phyloP scores from a whole-genome alignment of 2,888 invertebrate species.

The Leptothorax acervorum region DNA sequence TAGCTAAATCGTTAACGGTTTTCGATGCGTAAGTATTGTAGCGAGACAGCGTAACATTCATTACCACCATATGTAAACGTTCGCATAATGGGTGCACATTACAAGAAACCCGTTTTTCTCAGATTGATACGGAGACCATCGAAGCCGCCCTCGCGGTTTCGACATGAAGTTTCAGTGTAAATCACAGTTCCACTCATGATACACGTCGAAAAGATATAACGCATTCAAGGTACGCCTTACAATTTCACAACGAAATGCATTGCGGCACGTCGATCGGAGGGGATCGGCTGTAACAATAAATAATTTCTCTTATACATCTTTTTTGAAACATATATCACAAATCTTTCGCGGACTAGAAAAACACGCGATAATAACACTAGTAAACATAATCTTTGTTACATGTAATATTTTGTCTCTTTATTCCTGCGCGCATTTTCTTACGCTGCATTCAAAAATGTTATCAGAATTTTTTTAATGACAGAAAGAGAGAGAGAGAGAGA shows the following conservation, averaged over 20 bases:
- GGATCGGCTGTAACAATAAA: conserved; percentile 33
- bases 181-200: conserved; percentile 36
- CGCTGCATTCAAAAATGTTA: conserved; percentile 9
- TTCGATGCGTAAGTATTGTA: conserved; percentile 44
- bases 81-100: conserved; percentile 15
- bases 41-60: conserved; percentile 49
- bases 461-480: conserved; percentile 15
- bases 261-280: conserved; percentile 15
- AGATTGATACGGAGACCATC: not conserved
- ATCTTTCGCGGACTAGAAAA: conserved; percentile 25
- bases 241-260: conserved; percentile 28
- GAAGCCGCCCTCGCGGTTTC: not conserved
- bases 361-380: conserved; percentile 32
- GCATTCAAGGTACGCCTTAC: conserved; percentile 15
- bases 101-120: conserved; percentile 30
- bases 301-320: conserved; percentile 24
- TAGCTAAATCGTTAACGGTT: conserved; percentile 45
- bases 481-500: not conserved
- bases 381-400: conserved; percentile 29
- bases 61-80: conserved; percentile 42
- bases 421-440: conserved; percentile 2
- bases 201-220: conserved; percentile 34
- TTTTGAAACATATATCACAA: conserved; percentile 18
- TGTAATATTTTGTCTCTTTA: conserved; percentile 9
- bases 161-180: conserved; percentile 16